These are phyloP conservation scores for Sandelia bainsii DNA, from an alignment of 2,797 vertebrate species.

Conservation along the genomic window DNA sequence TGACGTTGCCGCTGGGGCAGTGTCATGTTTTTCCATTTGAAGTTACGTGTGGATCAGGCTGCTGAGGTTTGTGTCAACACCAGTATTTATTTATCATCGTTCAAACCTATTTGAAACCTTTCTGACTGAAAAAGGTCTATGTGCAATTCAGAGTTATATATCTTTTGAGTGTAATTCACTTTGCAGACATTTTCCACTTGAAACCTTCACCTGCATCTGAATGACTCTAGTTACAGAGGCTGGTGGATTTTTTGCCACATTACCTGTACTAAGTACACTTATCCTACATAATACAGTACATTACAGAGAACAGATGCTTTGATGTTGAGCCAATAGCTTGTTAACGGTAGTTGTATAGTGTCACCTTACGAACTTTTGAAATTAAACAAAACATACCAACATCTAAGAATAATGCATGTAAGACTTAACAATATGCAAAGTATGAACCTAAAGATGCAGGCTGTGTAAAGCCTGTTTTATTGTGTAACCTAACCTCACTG, in stretches of 20 bases:
- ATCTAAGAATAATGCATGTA: too few relatives aligned
- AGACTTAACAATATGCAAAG: neutral
- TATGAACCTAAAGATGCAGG: neutral
- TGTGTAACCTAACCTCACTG: neutral
- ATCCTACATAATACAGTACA: too few relatives aligned
- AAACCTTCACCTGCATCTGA: neutral
- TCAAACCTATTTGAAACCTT: neutral
- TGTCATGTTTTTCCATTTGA: constrained; percentile 59
- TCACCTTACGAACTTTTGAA: too few relatives aligned
- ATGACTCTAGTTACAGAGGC: neutral
- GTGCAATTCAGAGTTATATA: neutral
- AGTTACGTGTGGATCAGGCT: constrained; percentile 15
- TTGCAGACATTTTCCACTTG: neutral
- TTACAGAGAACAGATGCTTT: neutral
- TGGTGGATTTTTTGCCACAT: neutral
- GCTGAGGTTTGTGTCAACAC: constrained; percentile 3
- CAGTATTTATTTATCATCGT: constrained; percentile 15
- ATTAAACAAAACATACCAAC: too few relatives aligned
- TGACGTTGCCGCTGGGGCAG: constrained; percentile 45
- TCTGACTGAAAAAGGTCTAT: neutral
- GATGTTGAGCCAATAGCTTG: constrained; percentile 2
- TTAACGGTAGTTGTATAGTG: too few relatives aligned
- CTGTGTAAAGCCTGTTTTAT: neutral
- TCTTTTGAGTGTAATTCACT: neutral
- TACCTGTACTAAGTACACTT: neutral